These are phyloP conservation scores for Acrocyrtus sp. DNA, from an alignment of 2,888 invertebrate genomes.

Conservation along the genomic window DNA sequence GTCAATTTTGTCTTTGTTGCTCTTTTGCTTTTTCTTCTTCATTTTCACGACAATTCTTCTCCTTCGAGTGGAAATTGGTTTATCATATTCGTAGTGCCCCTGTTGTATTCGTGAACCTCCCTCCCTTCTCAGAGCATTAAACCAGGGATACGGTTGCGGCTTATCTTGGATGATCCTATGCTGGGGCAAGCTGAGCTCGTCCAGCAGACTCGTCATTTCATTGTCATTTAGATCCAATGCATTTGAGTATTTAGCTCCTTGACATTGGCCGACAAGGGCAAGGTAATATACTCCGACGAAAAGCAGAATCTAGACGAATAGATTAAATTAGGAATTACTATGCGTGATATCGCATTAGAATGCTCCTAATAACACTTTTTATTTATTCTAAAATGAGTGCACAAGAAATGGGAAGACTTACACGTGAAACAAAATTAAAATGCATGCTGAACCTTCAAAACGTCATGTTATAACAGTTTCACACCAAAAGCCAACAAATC, in stretches of 20 bases:
- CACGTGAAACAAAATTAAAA: too few relatives aligned
- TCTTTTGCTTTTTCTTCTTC: neutral
- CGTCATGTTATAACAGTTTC: too few relatives aligned
- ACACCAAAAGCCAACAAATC: too few relatives aligned
- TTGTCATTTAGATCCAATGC: slow-evolving; percentile 40
- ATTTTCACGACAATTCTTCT: neutral
- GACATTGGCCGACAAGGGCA: slow-evolving; percentile 31
- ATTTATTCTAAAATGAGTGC: too few relatives aligned
- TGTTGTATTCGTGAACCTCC: slow-evolving; percentile 8
- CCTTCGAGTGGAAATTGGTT: slow-evolving; percentile 13
- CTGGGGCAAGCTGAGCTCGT: slow-evolving; percentile 38
- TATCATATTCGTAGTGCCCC: slow-evolving; percentile 9
- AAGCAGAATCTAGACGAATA: too few relatives aligned
- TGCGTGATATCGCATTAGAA: too few relatives aligned
- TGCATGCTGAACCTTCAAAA: too few relatives aligned
- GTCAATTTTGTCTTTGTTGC: neutral
- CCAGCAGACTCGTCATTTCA: slow-evolving; percentile 27
- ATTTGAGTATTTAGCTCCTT: slow-evolving; percentile 39
- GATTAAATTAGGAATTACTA: too few relatives aligned
- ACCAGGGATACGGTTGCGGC: slow-evolving; percentile 30
- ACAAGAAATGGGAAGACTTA: too few relatives aligned
- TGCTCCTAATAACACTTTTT: too few relatives aligned
- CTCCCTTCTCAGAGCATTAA: slow-evolving; percentile 15
- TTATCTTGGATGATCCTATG: slow-evolving; percentile 28
- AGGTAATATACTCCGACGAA: slow-evolving; percentile 7